Percentiles rank a stretch among this genome's conserved stretches.
phyloP scores from a whole-genome alignment of 2,888 invertebrate genomes.

The Tethea ocularis region DNA sequence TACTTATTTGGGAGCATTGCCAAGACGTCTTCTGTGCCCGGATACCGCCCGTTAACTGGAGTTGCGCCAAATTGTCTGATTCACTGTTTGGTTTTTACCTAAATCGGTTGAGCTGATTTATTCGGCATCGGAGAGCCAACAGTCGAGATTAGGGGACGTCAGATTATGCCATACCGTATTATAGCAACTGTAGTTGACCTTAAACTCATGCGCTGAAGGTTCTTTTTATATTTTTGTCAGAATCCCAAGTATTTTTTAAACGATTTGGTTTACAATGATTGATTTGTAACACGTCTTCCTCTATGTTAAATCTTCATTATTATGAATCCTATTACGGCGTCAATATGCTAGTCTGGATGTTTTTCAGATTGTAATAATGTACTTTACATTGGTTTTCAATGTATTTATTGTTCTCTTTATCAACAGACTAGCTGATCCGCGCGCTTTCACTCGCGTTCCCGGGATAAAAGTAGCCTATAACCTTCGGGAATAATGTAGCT shows the following conservation, averaged over 20 bases:
- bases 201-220: not conserved
- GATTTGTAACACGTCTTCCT: not conserved
- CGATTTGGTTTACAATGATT: not conserved
- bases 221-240: not conserved
- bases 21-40: conserved; percentile 29
- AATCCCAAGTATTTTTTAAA: not conserved
- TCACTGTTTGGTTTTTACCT: conserved; percentile 31
- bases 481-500: no score
- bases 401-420: no score
- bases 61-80: conserved; percentile 35
- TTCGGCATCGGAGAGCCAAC: conserved; percentile 2
- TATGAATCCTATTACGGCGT: not conserved
- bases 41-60: conserved; percentile 32
- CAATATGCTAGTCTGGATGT: not conserved
- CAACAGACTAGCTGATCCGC: no score
- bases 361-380: no score
- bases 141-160: not conserved
- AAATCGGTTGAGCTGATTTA: conserved; percentile 18
- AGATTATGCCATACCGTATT: not conserved
- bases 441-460: no score
- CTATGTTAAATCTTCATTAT: not conserved
- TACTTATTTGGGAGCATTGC: conserved; percentile 32
- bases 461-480: no score
- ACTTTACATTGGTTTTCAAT: no score
- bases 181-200: not conserved